phyloP scores from a whole-genome alignment of 2,888 invertebrate genomes.

The Parnassius glacialis region DNA sequence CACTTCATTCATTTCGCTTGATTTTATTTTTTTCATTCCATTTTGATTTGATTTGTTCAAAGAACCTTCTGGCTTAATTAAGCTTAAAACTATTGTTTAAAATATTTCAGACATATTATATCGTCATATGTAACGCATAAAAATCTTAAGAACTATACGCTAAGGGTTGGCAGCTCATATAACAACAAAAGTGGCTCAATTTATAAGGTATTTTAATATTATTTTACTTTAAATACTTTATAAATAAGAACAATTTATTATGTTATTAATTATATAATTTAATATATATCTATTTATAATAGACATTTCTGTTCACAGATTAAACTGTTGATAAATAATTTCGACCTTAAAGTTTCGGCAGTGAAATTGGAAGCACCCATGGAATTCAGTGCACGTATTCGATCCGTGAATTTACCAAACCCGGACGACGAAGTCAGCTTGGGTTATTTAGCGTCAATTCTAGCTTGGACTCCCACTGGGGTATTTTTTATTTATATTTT shows the following conservation, averaged over 20 bases:
- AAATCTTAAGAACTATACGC: slow-evolving; percentile 52
- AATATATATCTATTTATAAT: neutral
- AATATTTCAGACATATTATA: slow-evolving; percentile 50
- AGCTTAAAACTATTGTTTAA: neutral
- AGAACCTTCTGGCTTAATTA: too few relatives aligned
- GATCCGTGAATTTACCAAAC: slow-evolving; percentile 49
- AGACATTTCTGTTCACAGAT: slow-evolving; percentile 44
- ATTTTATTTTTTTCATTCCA: too few relatives aligned
- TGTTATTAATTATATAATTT: neutral
- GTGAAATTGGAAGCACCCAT: slow-evolving; percentile 51
- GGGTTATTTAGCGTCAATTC: slow-evolving; percentile 57
- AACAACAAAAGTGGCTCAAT: slow-evolving; percentile 62
- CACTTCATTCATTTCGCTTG: too few relatives aligned
- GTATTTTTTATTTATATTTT: slow-evolving; percentile 35
- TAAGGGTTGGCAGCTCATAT: slow-evolving; percentile 64
- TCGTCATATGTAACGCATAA: slow-evolving; percentile 62
- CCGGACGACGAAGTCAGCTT: slow-evolving; percentile 52
- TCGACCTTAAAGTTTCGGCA: slow-evolving; percentile 62
- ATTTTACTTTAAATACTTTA: neutral
- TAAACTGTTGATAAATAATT: slow-evolving; percentile 66
- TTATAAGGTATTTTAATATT: slow-evolving; percentile 47
- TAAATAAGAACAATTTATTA: too few relatives aligned
- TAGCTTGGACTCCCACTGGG: slow-evolving; percentile 70
- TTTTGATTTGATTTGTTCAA: too few relatives aligned
- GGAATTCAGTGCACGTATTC: slow-evolving; percentile 46